Conservation (phyloP, 2,888 invertebrate genomes). For the Ormyrus labotus region DNA sequence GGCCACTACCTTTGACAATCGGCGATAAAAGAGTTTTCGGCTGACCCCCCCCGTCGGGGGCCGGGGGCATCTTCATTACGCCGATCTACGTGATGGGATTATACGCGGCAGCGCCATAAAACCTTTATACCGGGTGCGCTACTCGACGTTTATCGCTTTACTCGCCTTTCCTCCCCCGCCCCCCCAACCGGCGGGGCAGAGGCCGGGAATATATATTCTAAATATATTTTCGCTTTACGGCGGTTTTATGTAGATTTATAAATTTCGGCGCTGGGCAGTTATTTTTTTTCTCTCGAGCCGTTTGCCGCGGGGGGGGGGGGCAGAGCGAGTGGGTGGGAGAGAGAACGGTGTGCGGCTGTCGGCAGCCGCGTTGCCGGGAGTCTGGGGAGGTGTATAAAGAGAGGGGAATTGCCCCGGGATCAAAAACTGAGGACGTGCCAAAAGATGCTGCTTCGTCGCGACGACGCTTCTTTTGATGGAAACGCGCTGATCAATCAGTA, state of each 20-base stretch:
- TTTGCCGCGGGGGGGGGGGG: background rate
- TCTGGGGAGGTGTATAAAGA: too few relatives aligned
- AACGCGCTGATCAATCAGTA: too few relatives aligned
- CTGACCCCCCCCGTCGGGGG: background rate
- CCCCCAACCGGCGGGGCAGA: background rate
- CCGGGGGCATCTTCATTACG: slow-evolving; percentile 39
- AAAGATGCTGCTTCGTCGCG: too few relatives aligned
- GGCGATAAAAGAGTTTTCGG: slow-evolving; percentile 8
- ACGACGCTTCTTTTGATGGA: too few relatives aligned
- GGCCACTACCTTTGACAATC: background rate
- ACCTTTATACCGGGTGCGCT: background rate
- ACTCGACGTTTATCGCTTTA: slow-evolving; percentile 31
- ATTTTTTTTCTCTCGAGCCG: background rate
- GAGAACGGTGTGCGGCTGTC: background rate
- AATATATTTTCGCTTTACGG: slow-evolving; percentile 4
- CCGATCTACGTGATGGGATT: slow-evolving; percentile 21
- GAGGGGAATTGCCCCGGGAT: too few relatives aligned
- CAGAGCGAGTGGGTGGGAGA: background rate
- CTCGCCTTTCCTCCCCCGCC: slow-evolving; percentile 16
- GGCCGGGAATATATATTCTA: background rate
- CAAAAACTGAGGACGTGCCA: too few relatives aligned
- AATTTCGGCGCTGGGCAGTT: background rate
- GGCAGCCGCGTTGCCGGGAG: too few relatives aligned
- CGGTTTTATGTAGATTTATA: slow-evolving; percentile 1
- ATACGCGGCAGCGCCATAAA: slow-evolving; percentile 20